Evolutionary conservation across 2,888 invertebrate genomes (phyloP), one percentile per base, ranked within the genome.

Genomic region (Cylloceria caligata): DNA sequence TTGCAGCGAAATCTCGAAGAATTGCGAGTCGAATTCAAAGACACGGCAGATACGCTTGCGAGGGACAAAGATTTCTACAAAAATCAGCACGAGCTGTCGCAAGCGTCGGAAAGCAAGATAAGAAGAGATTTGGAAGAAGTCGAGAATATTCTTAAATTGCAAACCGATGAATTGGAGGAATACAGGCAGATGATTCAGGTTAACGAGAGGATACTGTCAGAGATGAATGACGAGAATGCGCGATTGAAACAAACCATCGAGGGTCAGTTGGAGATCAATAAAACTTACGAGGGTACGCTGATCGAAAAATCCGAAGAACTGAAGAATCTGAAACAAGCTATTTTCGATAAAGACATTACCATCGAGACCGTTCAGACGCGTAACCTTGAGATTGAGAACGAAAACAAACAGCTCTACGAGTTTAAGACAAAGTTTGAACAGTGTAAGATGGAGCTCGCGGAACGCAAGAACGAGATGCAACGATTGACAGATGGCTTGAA

Each of bases 101-200:
- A 94, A 0, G 93, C 93, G 0, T 94, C 94, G 55, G 95, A 95
- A 73, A 93, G 91, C 34, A 90, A 94, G 71, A 92, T 95, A 6
- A 94, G 94, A 87, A 93, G 95, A 52, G 94, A 95, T 88, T 89
- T 96, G 16, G 93, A 94, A 0, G 95, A 95, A 86, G 92, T 95
- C 39, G 94, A 95, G 39, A 93, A 94, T 65, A 76, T 80, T 3
- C 19, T 92, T 13, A 90, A 91, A 30, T 19, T 73, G 92, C 94
- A 88, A 90, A 93, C 93, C 27, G 93, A 93, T 6, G 93, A 94
- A 71, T 87, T 95, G 81, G 93, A 93, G 84, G 93, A 94, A 16
- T 94, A 94, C 86, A 86, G 93, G 21, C 91, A 90, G 0, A 94
- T 94, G 81, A 89, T 94, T 47, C 92, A 94, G 39, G 93, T 93